A percentile compares a stretch with the other conserved stretches of the same genome.
Evolutionary conservation across 2,888 invertebrate genomes (phyloP).

Genomic region (Pecten maximus): DNA sequence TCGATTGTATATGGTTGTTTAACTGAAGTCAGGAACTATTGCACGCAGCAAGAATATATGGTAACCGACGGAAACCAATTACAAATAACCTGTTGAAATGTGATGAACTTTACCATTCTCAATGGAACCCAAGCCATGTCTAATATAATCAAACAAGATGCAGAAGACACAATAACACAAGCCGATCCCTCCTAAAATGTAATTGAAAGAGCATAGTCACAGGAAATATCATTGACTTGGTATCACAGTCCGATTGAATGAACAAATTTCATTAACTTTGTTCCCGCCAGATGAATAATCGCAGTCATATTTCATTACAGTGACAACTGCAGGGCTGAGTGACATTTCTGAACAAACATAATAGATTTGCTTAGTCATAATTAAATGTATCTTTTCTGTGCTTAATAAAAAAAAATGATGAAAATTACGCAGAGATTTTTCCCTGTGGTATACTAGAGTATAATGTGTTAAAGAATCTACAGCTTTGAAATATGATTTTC

Average conservation of each 20-base stretch:
- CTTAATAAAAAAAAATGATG: too few relatives aligned
- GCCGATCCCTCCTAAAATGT: not conserved
- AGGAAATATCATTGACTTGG: not conserved
- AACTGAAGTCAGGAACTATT: not conserved
- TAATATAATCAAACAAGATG: not conserved
- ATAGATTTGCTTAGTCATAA: not conserved
- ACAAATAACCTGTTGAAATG: not conserved
- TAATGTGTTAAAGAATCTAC: too few relatives aligned
- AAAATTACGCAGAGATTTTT: too few relatives aligned
- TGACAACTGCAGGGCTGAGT: not conserved
- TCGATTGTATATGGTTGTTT: not conserved
- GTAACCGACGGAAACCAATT: not conserved
- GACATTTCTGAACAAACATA: not conserved
- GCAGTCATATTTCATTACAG: not conserved
- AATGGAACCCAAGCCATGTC: not conserved
- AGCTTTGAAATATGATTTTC: too few relatives aligned
- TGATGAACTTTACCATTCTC: not conserved
- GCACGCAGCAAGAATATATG: not conserved
- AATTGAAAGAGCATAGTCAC: not conserved
- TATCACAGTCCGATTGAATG: not conserved
- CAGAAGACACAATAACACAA: not conserved
- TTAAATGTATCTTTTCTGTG: too few relatives aligned
- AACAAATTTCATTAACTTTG: constrained; percentile 3
- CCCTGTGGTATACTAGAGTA: too few relatives aligned
- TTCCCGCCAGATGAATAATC: not conserved